phyloP scores from a whole-genome alignment of 2,888 invertebrate genomes.

The Drosophila pegasa region DNA sequence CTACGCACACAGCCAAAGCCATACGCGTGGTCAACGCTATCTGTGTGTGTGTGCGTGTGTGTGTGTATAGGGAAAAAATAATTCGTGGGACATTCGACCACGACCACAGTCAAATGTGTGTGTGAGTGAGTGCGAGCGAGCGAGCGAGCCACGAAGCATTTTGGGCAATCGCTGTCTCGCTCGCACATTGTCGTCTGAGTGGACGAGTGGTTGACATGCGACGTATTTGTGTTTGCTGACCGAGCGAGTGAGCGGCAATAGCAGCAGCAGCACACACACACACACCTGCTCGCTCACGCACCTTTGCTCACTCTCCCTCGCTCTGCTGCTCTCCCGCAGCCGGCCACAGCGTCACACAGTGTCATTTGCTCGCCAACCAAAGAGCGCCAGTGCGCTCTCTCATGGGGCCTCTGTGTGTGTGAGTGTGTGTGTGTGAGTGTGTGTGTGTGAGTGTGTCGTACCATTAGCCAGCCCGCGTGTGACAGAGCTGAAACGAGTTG shows the following conservation, averaged over 20 bases:
- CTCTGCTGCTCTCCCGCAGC: conserved; percentile 15
- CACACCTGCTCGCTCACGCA: conserved; percentile 54
- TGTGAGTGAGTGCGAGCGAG: conserved; percentile 26
- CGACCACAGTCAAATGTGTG: conserved; percentile 24
- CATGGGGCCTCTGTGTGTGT: conserved; percentile 31
- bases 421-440: conserved; percentile 21
- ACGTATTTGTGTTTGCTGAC: conserved; percentile 78
- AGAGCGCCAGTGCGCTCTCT: conserved; percentile 52
- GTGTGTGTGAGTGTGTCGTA: conserved; percentile 51
- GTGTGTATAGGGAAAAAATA: conserved; percentile 34
- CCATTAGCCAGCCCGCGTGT: conserved; percentile 76
- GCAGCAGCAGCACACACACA: conserved; percentile 38
- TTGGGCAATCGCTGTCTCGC: conserved; percentile 48
- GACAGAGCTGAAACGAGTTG: conserved; percentile 81
- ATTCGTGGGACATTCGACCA: conserved; percentile 44
- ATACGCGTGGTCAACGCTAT: conserved; percentile 32
- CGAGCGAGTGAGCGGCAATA: conserved; percentile 39
- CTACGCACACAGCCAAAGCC: conserved; percentile 25
- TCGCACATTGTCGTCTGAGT: conserved; percentile 78
- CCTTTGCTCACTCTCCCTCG: conserved; percentile 29
- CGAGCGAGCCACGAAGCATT: conserved; percentile 32
- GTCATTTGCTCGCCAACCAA: conserved; percentile 70
- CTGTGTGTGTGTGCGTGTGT: neutral
- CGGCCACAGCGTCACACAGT: conserved; percentile 56
- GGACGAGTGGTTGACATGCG: conserved; percentile 82